Conservation (phyloP, 2,888 invertebrate species). For the Heliconius ethilla region DNA sequence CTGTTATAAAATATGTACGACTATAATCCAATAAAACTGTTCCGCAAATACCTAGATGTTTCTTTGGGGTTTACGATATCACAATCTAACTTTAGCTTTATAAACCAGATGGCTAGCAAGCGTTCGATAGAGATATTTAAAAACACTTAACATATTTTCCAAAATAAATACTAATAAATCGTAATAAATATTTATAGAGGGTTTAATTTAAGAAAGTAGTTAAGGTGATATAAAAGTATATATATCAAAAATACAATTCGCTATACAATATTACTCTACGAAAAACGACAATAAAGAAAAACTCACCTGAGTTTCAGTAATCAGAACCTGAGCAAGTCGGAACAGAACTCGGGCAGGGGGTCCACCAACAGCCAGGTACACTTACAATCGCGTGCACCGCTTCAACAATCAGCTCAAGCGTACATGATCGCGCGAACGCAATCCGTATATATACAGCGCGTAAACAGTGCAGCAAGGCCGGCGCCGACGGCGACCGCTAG, state of each 20-base stretch:
- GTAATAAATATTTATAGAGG: conserved; percentile 5
- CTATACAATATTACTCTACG: conserved; percentile 35
- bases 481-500: conserved; percentile 78
- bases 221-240: conserved; percentile 27
- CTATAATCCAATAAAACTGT: conserved; percentile 45
- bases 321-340: conserved; percentile 49
- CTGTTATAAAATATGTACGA: conserved; percentile 17
- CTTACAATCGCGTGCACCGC: conserved; percentile 61
- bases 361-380: conserved; percentile 53
- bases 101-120: conserved; percentile 80
- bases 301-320: conserved; percentile 53
- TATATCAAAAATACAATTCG: conserved; percentile 47
- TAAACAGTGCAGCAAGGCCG: conserved; percentile 77
- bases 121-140: conserved; percentile 73
- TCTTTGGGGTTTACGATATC: conserved; percentile 78
- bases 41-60: conserved; percentile 71
- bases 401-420: conserved; percentile 71
- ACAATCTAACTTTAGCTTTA: conserved; percentile 81
- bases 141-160: conserved; percentile 58
- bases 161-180: conserved; percentile 39
- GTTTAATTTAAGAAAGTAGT: background rate
- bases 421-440: conserved; percentile 74
- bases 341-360: conserved; percentile 52
- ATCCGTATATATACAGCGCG: conserved; percentile 64
- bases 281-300: conserved; percentile 5